Evolutionary conservation across 2,797 vertebrate genomes (phyloP), one percentile per base, ranked within the genome.

Genomic region (Muscicapa comitata): DNA sequence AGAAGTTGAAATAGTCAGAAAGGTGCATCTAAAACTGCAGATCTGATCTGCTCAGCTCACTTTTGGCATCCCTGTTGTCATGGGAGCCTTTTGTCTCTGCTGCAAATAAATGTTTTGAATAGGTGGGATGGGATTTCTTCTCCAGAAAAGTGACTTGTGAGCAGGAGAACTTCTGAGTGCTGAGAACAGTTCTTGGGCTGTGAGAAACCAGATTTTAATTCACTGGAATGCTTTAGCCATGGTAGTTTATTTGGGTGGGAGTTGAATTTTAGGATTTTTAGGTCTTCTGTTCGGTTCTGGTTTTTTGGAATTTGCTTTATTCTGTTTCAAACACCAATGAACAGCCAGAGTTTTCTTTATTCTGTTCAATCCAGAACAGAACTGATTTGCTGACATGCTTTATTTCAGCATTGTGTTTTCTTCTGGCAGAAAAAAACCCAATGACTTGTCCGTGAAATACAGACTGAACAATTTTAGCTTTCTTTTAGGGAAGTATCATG

Each of bases 11-110:
- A 24, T 11, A 15, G 6, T 65, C 37, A 61, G 72, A 38, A 38
- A 35, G 48, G 59, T 29, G 21, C 11, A 17, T 38, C 35, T 42
- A 2, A 10, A 18, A 24, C 45, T 76, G 81, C 31, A 50, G 72
- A 13, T 45, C 29, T 58, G 67, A 43, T 73, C 21, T 79, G 58
- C 53, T 50, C 83, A 48, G 51, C 51, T 73, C 31, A 5, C 20
- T 87, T 73, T 13, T 24, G 80, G 72, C 42, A 79, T 76, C 78
- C 38, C 51, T 0, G 48, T 86, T 88, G 96, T 88, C 86, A 90
- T 86, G 90, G 86, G 35, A 94, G 88, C 68, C 28, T 74, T 86
- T 85, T 47, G 45, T 67, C 25, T 28, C 15, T 31, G 21, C 62
- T 81, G 58, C 50, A 83, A 90, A 80, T 45, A 37, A 8, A 50